Evolutionary conservation across 2,888 invertebrate species (phyloP).

Genomic region (Ochropleura leucogaster): DNA sequence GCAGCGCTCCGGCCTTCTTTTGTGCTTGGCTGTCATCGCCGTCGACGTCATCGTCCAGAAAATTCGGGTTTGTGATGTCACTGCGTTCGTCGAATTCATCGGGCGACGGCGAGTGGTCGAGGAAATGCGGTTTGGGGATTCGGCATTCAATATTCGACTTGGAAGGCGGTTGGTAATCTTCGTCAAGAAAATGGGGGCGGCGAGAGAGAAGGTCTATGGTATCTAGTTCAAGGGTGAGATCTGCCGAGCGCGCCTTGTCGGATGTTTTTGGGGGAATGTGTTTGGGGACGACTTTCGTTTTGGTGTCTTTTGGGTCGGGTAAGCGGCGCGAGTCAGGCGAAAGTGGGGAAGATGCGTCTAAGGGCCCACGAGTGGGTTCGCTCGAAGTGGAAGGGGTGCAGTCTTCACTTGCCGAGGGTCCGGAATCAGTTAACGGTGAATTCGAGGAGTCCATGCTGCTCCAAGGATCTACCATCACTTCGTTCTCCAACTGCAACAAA

Average conservation of each 20-base stretch:
- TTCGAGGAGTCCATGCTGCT: constrained; percentile 90
- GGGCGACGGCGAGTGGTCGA: constrained; percentile 89
- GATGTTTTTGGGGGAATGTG: constrained; percentile 73
- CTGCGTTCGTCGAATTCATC: constrained; percentile 88
- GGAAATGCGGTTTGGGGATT: constrained; percentile 89
- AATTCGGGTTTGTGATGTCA: constrained; percentile 88
- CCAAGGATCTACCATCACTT: constrained; percentile 90
- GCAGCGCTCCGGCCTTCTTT: constrained; percentile 85
- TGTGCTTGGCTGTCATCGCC: constrained; percentile 82
- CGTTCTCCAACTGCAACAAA: constrained; percentile 91
- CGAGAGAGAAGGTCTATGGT: constrained; percentile 83
- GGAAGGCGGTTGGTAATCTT: constrained; percentile 91
- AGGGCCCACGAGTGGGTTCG: constrained; percentile 78
- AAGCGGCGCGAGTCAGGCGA: constrained; percentile 82
- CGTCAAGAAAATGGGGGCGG: constrained; percentile 92
- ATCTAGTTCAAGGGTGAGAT: constrained; percentile 84
- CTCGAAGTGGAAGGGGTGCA: constrained; percentile 88
- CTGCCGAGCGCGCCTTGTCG: constrained; percentile 86
- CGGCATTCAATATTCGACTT: constrained; percentile 88
- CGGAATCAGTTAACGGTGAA: constrained; percentile 89
- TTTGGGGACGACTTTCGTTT: constrained; percentile 73
- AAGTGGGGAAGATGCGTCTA: constrained; percentile 77
- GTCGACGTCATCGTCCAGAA: constrained; percentile 86
- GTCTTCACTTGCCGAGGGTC: constrained; percentile 88
- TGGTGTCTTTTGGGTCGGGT: constrained; percentile 81